Percentiles rank a stretch among this genome's conserved stretches.
Evolutionary conservation across 2,888 invertebrate species (phyloP).

Genomic region (Ernsta delagoae): DNA sequence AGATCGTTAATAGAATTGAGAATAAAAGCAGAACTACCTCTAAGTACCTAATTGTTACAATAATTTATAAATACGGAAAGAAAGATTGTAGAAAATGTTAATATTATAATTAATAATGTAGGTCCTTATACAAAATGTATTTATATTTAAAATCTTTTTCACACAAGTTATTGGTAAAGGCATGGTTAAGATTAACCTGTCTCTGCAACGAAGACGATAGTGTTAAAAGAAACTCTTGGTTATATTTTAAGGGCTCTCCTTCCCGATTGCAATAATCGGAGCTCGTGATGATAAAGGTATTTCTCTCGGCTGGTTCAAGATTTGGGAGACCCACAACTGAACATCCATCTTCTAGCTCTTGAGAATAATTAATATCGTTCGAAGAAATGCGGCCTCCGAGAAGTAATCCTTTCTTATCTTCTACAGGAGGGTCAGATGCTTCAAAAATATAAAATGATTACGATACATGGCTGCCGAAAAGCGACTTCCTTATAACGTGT

Average conservation of each 20-base stretch:
- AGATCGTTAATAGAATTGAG: too few relatives aligned
- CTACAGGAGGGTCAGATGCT: slow-evolving; percentile 65
- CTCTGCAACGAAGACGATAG: slow-evolving; percentile 63
- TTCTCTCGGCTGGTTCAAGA: slow-evolving; percentile 55
- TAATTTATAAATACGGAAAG: too few relatives aligned
- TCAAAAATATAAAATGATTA: slow-evolving; percentile 3
- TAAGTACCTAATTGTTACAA: too few relatives aligned
- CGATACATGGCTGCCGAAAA: neutral
- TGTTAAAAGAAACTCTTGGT: slow-evolving; percentile 74
- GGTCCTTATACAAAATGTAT: too few relatives aligned
- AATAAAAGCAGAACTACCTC: too few relatives aligned
- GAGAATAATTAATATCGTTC: slow-evolving; percentile 67
- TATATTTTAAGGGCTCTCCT: slow-evolving; percentile 68
- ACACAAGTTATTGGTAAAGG: too few relatives aligned
- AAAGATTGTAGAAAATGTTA: too few relatives aligned
- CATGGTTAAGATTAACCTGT: slow-evolving; percentile 50
- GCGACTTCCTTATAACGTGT: too few relatives aligned
- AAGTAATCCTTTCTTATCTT: slow-evolving; percentile 63
- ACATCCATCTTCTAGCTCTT: slow-evolving; percentile 72
- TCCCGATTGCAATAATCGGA: slow-evolving; percentile 73
- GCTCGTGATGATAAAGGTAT: slow-evolving; percentile 68
- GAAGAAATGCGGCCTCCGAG: slow-evolving; percentile 71
- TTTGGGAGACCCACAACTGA: slow-evolving; percentile 56
- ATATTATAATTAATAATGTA: too few relatives aligned
- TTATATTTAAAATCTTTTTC: too few relatives aligned